Conservation (phyloP, 2,888 invertebrate species). For the Lasioglossum marginatum region DNA sequence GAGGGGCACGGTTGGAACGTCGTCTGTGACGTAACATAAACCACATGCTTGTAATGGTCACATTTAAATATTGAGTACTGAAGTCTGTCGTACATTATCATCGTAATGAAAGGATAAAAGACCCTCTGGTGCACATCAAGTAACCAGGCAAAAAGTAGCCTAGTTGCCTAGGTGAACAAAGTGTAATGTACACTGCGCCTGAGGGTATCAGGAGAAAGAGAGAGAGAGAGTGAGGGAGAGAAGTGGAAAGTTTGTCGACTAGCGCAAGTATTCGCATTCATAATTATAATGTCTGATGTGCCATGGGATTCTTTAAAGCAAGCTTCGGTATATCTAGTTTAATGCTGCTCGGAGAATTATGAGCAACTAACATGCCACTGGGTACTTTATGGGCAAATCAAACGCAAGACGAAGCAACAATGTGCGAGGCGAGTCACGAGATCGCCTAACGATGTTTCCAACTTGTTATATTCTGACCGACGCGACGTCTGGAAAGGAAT, state of each 20-base stretch:
- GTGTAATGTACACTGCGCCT: background rate
- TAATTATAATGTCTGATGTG: conserved; percentile 8
- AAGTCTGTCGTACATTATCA: conserved; percentile 1
- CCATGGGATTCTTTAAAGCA: conserved; percentile 3
- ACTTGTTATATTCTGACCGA: background rate
- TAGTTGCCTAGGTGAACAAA: background rate
- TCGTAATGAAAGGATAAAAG: conserved; percentile 5
- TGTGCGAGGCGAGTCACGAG: conserved; percentile 2
- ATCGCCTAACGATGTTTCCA: background rate
- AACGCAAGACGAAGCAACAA: background rate
- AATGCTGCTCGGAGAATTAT: background rate
- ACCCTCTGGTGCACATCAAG: background rate
- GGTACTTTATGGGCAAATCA: conserved; percentile 7
- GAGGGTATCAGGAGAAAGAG: background rate
- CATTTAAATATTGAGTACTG: background rate
- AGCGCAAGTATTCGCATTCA: conserved; percentile 3
- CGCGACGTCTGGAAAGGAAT: background rate
- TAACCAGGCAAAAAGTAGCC: background rate
- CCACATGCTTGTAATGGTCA: background rate
- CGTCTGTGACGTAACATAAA: background rate
- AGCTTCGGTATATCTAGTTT: background rate
- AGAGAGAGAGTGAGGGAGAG: background rate
- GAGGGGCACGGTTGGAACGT: background rate
- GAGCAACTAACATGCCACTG: conserved; percentile 4
- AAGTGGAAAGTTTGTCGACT: conserved; percentile 1